phyloP scores from a whole-genome alignment of 2,888 invertebrate species.

The Pollenia amentaria region DNA sequence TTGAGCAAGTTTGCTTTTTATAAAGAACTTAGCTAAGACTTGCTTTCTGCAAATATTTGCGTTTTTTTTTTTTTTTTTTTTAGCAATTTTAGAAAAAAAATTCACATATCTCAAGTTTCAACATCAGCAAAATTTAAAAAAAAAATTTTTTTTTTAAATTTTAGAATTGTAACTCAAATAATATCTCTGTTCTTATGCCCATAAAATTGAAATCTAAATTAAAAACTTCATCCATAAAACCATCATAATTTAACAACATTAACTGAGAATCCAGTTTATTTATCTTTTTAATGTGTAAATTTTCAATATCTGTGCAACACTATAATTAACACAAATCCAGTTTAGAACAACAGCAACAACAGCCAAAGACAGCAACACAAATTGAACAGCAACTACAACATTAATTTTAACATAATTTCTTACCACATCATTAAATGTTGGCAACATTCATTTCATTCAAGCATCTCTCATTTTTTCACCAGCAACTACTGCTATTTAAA shows the following conservation, averaged over 20 bases:
- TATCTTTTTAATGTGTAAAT: constrained; percentile 71
- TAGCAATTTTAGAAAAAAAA: too few relatives aligned
- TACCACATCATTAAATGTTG: constrained; percentile 61
- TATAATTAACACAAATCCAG: constrained; percentile 70
- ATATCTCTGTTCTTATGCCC: background rate
- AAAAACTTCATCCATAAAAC: constrained; percentile 28
- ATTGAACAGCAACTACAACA: constrained; percentile 46
- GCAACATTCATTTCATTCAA: constrained; percentile 46
- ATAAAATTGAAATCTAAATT: constrained; percentile 36
- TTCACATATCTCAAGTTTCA: too few relatives aligned
- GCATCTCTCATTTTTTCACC: background rate
- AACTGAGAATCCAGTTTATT: constrained; percentile 66
- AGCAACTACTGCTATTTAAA: background rate
- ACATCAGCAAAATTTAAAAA: too few relatives aligned
- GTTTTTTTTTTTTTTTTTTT: too few relatives aligned
- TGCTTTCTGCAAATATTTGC: too few relatives aligned
- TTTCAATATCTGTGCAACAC: constrained; percentile 68
- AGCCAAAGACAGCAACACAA: constrained; percentile 22
- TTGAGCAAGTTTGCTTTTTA: too few relatives aligned
- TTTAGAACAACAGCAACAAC: constrained; percentile 38
- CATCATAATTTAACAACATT: constrained; percentile 47
- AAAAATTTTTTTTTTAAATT: too few relatives aligned
- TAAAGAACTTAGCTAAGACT: too few relatives aligned
- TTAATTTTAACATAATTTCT: constrained; percentile 63
- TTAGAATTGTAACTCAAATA: background rate